phyloP scores from a whole-genome alignment of 2,797 vertebrate genomes.

The Stomatorhinus walkeri region DNA sequence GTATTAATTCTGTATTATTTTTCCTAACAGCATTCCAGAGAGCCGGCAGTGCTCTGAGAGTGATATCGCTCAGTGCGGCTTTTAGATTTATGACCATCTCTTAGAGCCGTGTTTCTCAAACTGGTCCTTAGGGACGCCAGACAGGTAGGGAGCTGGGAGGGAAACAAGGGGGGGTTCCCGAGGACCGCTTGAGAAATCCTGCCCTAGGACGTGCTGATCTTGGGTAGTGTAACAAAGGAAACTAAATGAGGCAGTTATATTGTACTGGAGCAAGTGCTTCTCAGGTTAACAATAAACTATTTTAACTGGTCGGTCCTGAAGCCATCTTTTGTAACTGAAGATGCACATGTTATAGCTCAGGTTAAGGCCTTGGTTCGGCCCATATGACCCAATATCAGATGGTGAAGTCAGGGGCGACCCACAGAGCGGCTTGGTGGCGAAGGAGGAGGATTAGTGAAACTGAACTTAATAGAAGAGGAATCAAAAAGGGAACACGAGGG shows the following conservation, averaged over 20 bases:
- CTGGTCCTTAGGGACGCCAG: background rate
- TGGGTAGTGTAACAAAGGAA: background rate
- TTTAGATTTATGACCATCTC: background rate
- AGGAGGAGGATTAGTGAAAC: background rate
- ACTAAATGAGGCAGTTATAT: background rate
- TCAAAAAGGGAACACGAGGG: background rate
- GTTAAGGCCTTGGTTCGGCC: background rate
- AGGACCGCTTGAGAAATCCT: background rate
- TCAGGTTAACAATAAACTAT: background rate
- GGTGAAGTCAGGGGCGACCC: background rate
- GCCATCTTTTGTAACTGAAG: background rate
- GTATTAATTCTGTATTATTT: background rate
- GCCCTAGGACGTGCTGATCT: background rate
- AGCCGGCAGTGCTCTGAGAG: background rate
- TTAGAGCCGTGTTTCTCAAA: background rate
- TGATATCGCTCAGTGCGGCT: background rate
- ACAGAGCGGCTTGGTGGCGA: background rate
- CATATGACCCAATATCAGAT: background rate
- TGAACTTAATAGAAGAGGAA: background rate
- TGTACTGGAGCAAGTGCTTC: background rate
- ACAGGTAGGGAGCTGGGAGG: background rate
- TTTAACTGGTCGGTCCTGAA: background rate
- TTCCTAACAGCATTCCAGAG: background rate
- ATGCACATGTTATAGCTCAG: background rate
- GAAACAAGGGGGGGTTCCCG: background rate